Evolutionary conservation across 2,797 vertebrate species (phyloP), one percentile per base, ranked within the genome.

Genomic region (Gorsachius magnificus): DNA sequence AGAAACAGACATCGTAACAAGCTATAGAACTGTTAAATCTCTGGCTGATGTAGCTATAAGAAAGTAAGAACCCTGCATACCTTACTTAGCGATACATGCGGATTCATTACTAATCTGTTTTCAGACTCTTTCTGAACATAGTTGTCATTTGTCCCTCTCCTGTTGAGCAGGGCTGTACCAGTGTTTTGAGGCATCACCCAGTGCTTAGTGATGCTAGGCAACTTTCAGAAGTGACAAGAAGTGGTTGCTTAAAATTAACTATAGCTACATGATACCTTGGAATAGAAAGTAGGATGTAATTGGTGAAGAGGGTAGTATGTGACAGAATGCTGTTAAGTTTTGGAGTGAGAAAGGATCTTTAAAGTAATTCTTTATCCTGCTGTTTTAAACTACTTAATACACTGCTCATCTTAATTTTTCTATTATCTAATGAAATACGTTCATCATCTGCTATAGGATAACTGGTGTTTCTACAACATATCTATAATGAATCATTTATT

Each of bases 31-130:
- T 81, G 70, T 78, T 90, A 88, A 87, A 66, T 85, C 61, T 95
- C 79, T 91, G 68, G 48, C 41, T 76, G 82, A 93, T 83, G 28
- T 61, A 78, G 64, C 66, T 91, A 20, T 83, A 57, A 74, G 80
- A 65, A 86, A 84, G 29, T 79, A 79, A 94, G 91, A 91, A 92
- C 64, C 41, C 58, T 91, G 60, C 86, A 63, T 75, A 76, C 54
- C 81, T 91, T 94, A 78, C 56, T 94, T 89, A 57, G 75, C 29
- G 75, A 58, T 48, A 35, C 61, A 57, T n/a, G 41, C 58, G 81
- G 71, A 70, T 79, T 82, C 91, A 31, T 78, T 56, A 31, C 46
- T 61, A 46, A 45, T 35, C 20, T 64, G 8, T 45, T 93, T 58
- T 87, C 20, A 38, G n/a, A 38, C 7, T 72, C n/a, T 50, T 86